Evolutionary conservation across 2,797 vertebrate species (phyloP), one percentile per base, ranked within the genome.

Genomic region (Chelidonichthys spinosus): DNA sequence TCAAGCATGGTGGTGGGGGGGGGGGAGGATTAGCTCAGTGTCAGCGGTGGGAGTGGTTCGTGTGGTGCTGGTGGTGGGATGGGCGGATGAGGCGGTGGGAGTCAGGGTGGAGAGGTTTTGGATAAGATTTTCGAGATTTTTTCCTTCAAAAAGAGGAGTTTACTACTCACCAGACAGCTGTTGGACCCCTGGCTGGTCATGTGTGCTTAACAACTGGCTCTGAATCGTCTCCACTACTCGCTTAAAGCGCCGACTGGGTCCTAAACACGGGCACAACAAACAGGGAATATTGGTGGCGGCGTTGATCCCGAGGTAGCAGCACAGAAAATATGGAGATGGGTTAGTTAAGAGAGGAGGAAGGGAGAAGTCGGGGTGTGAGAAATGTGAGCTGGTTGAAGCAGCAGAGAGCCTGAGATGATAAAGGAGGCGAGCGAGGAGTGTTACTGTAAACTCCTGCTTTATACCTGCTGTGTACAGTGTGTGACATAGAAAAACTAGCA

Each of bases 201-300:
- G 97, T 92, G 98, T 96, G 95, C 97, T 99, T 95, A 99, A 95
- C 94, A 99, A 95, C 95, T 99, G 98, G 78, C 96, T 95, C 95
- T 99, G 98, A 93, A 99, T 99, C 61, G 97, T 98, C 96, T 99
- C 98, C 90, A 98, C 97, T 88, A 99, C 98, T 90, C 98, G 96
- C 95, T 99, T 99, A 90, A 99, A 99, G 83, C 98, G 97, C 81
- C 98, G 97, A 87, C 98, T 99, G 49, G 97, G 98, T 93, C 98
- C 98, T 99, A 83, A 49, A 81, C 33, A 56, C 60, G 53, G 2
- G 4, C 15, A 86, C 9, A 87, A 63, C 37, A 55, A 39, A 80
- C 17, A 33, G 11, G 32, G 50, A 43, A 58, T 14, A 53, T 42
- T 49, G 39, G 36, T 17, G 25, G 32, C 49, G 70, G 47, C 11